Base-by-base conservation (phyloP, 1,140 invertebrate species). In the Phocides pigmalion region DNA sequence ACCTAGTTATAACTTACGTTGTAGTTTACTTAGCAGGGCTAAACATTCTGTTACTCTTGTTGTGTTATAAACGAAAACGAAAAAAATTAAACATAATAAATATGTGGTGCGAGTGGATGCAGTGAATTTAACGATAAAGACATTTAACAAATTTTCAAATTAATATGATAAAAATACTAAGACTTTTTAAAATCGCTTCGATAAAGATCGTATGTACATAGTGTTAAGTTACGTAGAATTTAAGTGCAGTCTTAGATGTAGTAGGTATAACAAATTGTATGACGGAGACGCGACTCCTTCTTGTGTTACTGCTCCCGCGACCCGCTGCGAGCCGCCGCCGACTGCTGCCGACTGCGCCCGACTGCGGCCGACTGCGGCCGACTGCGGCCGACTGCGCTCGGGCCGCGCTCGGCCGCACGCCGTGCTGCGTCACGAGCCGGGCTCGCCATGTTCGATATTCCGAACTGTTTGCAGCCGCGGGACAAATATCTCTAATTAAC, bases 121-220 rank as follows among this genome's bases (percentile, higher is more conserved):
- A 82, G 86, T 90, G 88, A 84, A 84, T 79, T 81, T 82, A 86
- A 81, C 74, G 75, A 83, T 83, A 85, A 84, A 87, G 89, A 91
- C 89, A 88, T 89, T 90, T 91, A 91, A 91, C 89, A 89, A 91
- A 91, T 91, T 91, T 90, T 87, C 84, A 88, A 89, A 85, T 89
- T 83, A 83, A 86, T 87, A 89, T 75, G 82, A 84, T 84, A 81
- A 81, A 87, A 87, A 79, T 89, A 90, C 84, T 87, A 88, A 87
- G 83, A 88, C 81, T 87, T 90, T 90, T 87, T 83, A 76, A 79
- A 85, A 86, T 89, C 75, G 88, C 87, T 90, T 88, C 81, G 79
- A 84, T 84, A 88, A 85, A 84, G 74, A 81, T 80, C 76, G 85
- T 89, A 89, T 91, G 89, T 90, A 90, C 79, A 90, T 89, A 90